Conservation (phyloP, 2,797 vertebrate species). For the Acanthornis magna region DNA sequence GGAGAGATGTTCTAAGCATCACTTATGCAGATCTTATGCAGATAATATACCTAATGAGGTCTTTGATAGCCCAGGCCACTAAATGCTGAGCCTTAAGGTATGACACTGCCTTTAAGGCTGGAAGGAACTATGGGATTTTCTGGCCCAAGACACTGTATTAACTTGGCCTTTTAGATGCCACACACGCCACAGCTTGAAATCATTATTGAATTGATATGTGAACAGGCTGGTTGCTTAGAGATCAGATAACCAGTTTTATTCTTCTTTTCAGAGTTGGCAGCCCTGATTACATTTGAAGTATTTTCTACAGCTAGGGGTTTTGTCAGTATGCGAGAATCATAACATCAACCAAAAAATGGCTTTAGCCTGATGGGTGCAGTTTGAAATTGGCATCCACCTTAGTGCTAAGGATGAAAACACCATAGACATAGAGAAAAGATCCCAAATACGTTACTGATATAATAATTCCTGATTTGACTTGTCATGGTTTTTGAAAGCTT, state of each 20-base stretch:
- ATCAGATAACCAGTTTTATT: neutral
- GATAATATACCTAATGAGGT: neutral
- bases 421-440: neutral
- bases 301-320: neutral
- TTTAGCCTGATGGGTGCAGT: neutral
- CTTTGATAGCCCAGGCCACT: neutral
- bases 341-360: neutral
- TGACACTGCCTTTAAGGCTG: neutral
- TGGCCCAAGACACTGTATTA: neutral
- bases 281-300: neutral
- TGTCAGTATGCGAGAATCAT: neutral
- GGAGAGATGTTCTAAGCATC: neutral
- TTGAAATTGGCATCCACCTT: neutral
- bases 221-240: neutral
- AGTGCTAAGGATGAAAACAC: neutral
- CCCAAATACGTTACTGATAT: neutral
- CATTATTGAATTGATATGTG: neutral
- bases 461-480: neutral
- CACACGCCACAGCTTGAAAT: neutral
- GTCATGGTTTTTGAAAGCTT: neutral
- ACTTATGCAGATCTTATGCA: neutral
- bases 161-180: neutral
- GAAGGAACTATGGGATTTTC: neutral
- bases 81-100: neutral
- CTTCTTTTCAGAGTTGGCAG: neutral